Percentiles rank a stretch among this genome's conserved stretches.
Evolutionary conservation across 2,797 vertebrate species (phyloP).

Genomic region (Otolemur crassicaudatus): DNA sequence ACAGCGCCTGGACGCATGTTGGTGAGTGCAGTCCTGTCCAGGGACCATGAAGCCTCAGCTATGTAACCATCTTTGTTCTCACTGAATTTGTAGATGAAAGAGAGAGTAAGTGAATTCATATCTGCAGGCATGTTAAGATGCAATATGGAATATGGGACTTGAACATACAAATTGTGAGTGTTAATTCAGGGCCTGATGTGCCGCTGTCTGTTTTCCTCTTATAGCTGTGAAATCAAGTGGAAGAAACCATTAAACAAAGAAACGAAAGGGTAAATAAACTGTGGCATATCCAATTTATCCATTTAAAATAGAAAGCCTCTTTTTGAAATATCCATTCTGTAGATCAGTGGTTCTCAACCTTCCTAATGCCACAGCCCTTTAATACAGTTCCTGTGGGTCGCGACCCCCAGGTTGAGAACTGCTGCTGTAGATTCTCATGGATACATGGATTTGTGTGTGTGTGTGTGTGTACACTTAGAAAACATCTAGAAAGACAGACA

Average conservation of each 20-base stretch:
- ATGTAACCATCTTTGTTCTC: not conserved
- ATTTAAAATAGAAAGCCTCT: not conserved
- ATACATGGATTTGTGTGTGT: accelerated
- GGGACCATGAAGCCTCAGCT: not conserved
- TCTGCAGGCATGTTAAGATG: not conserved
- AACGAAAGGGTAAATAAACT: not conserved
- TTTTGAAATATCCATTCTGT: too few relatives aligned
- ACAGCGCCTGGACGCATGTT: accelerated
- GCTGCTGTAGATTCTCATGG: accelerated
- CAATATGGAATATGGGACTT: not conserved
- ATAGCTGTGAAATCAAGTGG: not conserved
- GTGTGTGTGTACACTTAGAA: not conserved
- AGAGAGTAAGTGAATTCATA: not conserved
- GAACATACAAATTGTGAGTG: accelerated
- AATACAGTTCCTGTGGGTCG: too few relatives aligned
- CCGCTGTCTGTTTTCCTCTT: not conserved
- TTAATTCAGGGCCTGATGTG: too few relatives aligned
- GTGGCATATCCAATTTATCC: not conserved
- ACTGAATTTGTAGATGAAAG: not conserved
- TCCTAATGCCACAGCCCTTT: too few relatives aligned
- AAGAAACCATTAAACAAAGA: not conserved
- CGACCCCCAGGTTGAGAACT: too few relatives aligned
- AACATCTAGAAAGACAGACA: not conserved
- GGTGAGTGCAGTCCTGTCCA: not conserved
- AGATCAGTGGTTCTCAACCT: too few relatives aligned